Evolutionary conservation across 2,113 vertebrate species (phyloP).

Genomic region (Pelusios castaneus): DNA sequence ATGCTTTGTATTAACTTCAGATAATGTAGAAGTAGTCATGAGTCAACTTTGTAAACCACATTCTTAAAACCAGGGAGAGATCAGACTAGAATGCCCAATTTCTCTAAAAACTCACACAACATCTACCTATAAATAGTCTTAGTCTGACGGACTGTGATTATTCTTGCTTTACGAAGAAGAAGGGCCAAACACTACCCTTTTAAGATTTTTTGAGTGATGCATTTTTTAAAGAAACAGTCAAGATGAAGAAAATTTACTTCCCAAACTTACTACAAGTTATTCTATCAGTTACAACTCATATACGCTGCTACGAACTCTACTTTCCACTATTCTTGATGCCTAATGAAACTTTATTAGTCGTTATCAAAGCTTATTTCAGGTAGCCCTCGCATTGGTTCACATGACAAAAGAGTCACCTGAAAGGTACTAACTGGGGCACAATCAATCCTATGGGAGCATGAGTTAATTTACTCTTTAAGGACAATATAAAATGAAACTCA

Average conservation of each 20-base stretch:
- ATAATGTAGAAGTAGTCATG: neutral
- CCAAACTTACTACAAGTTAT: neutral
- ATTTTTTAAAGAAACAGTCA: neutral
- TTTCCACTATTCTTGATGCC: neutral
- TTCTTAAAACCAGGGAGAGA: constrained; percentile 1
- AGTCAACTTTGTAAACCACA: neutral
- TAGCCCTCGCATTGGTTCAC: no score
- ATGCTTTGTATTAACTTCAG: constrained; percentile 26
- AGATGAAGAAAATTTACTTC: neutral
- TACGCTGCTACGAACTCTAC: neutral
- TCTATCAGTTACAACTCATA: neutral
- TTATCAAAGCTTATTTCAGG: neutral
- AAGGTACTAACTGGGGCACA: neutral
- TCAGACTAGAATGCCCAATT: neutral
- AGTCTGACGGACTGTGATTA: neutral
- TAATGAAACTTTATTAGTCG: neutral
- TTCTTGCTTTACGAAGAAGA: neutral
- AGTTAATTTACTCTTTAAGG: neutral
- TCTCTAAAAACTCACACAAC: constrained; percentile 12
- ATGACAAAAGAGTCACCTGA: neutral
- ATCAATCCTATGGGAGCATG: neutral
- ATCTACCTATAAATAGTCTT: neutral
- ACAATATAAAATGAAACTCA: neutral
- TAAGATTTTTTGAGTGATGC: neutral
- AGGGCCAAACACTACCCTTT: neutral